phyloP scores from a whole-genome alignment of 2,113 vertebrate species.

The Tupaia tana region DNA sequence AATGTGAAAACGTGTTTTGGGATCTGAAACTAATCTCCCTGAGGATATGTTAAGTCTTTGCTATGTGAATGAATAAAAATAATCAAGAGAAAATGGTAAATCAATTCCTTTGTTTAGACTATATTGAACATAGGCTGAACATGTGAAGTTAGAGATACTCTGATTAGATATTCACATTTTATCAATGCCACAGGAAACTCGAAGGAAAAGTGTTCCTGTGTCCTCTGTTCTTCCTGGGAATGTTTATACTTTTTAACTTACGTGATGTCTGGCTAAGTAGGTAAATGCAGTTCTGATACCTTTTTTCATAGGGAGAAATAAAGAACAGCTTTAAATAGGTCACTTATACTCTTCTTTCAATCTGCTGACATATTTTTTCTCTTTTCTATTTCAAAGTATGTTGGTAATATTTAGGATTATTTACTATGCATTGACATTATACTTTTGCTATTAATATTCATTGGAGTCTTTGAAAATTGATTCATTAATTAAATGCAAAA shows the following conservation, averaged over 20 bases:
- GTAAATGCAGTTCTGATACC: conserved; percentile 80
- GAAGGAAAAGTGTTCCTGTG: conserved; percentile 70
- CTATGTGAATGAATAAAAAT: conserved; percentile 66
- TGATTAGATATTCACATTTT: conserved; percentile 67
- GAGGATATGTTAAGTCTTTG: conserved; percentile 56
- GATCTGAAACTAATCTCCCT: conserved; percentile 65
- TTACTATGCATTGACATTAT: conserved; percentile 87
- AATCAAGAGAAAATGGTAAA: conserved; percentile 79
- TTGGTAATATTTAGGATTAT: conserved; percentile 85
- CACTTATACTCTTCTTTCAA: conserved; percentile 84
- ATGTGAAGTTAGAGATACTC: neutral
- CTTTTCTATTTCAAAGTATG: conserved; percentile 85
- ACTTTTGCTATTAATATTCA: conserved; percentile 87
- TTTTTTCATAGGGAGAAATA: conserved; percentile 77
- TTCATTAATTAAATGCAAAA: conserved; percentile 86
- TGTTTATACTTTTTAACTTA: conserved; percentile 82
- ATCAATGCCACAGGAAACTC: conserved; percentile 75
- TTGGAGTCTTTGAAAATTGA: conserved; percentile 84
- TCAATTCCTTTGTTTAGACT: conserved; percentile 72
- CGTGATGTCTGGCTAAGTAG: conserved; percentile 73
- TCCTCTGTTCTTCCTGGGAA: conserved; percentile 80
- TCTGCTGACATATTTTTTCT: conserved; percentile 78
- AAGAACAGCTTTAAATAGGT: conserved; percentile 81
- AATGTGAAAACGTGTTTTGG: conserved; percentile 45
- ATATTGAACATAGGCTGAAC: conserved; percentile 78